phyloP scores from a whole-genome alignment of 1,140 invertebrate genomes.

The Sitodiplosis mosellana region DNA sequence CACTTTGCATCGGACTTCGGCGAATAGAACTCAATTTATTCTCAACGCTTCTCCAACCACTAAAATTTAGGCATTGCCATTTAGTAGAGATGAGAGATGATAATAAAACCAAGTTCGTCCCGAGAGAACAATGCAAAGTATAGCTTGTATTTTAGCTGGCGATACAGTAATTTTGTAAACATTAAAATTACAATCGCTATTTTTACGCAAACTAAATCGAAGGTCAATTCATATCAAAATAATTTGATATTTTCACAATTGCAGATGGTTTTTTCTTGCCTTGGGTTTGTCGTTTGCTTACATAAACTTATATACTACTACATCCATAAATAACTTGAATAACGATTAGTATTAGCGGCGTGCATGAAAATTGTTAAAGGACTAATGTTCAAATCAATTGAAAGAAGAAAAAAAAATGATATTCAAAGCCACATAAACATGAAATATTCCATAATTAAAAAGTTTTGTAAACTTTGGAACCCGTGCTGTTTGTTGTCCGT shows the following conservation, averaged over 20 bases:
- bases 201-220: background rate
- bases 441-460: too few relatives aligned
- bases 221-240: too few relatives aligned
- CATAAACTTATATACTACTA: conserved; percentile 4
- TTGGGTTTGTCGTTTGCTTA: background rate
- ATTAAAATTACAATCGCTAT: conserved; percentile 2
- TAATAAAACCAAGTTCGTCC: conserved; percentile 41
- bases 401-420: too few relatives aligned
- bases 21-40: background rate
- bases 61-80: too few relatives aligned
- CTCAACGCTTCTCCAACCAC: too few relatives aligned
- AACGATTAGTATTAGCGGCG: background rate
- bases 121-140: conserved; percentile 81
- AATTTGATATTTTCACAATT: too few relatives aligned
- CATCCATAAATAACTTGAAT: conserved; percentile 10
- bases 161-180: conserved; percentile 4
- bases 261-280: too few relatives aligned
- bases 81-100: background rate
- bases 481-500: background rate
- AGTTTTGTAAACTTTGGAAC: too few relatives aligned
- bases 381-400: background rate
- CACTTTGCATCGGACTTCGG: background rate
- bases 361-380: background rate
- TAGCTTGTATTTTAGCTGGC: conserved; percentile 44
- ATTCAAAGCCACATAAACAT: too few relatives aligned